Conservation (phyloP, 2,888 invertebrate genomes). For the Oscheius sp. region DNA sequence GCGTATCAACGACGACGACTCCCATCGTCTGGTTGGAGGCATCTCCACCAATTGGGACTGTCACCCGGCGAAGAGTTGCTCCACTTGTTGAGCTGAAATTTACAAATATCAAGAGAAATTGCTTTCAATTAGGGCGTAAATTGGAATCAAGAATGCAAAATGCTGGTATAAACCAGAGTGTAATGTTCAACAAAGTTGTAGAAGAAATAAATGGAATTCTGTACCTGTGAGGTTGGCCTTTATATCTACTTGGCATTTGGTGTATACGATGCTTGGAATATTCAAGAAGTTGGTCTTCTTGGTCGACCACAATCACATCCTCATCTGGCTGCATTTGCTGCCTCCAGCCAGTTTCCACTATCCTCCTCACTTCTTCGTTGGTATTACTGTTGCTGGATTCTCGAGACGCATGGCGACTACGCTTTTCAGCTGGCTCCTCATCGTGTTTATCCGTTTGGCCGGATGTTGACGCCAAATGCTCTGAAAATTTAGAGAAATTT, state of each 20-base stretch:
- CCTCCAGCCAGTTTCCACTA: conserved; percentile 14
- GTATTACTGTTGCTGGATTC: conserved; percentile 58
- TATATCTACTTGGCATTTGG: no score
- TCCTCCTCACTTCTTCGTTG: conserved; percentile 42
- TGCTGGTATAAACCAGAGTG: no score
- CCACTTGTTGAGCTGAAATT: no score
- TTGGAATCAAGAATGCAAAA: no score
- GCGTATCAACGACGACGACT: conserved; percentile 24
- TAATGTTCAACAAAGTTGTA: background rate
- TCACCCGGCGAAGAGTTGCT: conserved; percentile 13
- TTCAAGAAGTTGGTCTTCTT: background rate
- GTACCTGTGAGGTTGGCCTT: no score
- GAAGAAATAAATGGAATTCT: no score
- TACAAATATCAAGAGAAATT: no score
- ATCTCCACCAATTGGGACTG: conserved; percentile 10
- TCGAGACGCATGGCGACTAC: conserved; percentile 58
- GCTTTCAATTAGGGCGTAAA: no score
- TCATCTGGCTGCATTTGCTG: background rate
- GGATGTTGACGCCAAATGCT: conserved; percentile 27
- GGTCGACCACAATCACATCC: conserved; percentile 15
- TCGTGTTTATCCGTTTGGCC: background rate
- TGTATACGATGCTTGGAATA: background rate
- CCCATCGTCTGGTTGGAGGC: conserved; percentile 16
- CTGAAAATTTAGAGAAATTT: conserved; percentile 9
- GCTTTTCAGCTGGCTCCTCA: conserved; percentile 46